These are phyloP conservation scores for Isurus oxyrinchus DNA, from an alignment of 2,113 vertebrate species.

Conservation along the genomic window DNA sequence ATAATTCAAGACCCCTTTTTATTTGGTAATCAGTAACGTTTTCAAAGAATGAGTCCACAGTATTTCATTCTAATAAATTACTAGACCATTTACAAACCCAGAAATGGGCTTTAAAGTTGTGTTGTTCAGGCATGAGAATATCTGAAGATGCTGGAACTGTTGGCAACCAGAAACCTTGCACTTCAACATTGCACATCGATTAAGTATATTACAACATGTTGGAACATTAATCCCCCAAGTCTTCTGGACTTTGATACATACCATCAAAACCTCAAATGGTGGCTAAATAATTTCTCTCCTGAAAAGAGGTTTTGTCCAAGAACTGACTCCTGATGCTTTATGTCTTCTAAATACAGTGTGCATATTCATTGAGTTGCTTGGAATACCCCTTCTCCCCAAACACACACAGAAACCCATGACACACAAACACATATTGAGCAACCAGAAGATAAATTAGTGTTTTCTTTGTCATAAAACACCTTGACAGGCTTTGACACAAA, in stretches of 20 bases:
- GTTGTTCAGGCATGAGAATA: not conserved
- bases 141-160: not conserved
- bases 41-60: not conserved
- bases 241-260: not conserved
- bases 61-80: not conserved
- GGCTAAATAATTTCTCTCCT: constrained; percentile 4
- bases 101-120: not conserved
- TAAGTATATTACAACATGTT: not conserved
- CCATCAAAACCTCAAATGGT: not conserved
- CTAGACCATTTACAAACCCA: not conserved
- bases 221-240: not conserved
- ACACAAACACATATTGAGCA: not conserved
- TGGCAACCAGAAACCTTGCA: not conserved
- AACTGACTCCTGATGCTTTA: not conserved
- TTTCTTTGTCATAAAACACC: constrained; percentile 18
- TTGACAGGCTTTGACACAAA: constrained; percentile 19
- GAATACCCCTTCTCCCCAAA: not conserved
- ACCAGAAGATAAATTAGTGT: not conserved
- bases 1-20: not conserved
- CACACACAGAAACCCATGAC: not conserved
- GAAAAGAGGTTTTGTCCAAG: constrained; percentile 1
- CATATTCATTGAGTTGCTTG: not conserved
- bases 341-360: not conserved
- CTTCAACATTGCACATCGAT: not conserved
- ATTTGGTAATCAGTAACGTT: not conserved